Percentiles rank a stretch among this genome's conserved stretches.
Evolutionary conservation across 2,888 invertebrate species (phyloP).

Genomic region (Nephrocerus scutellatus): DNA sequence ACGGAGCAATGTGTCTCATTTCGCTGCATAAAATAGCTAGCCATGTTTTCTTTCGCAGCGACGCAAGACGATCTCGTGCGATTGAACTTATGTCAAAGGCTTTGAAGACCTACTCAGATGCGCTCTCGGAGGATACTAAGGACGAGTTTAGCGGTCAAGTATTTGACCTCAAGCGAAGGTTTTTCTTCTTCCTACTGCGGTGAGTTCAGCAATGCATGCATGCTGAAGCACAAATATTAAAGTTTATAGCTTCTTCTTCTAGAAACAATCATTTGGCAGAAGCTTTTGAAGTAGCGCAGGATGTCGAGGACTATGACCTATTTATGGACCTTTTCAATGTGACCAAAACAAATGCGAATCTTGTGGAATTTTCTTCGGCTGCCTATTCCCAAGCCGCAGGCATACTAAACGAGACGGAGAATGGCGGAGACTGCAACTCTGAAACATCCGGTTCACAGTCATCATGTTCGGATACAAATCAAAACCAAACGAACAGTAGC

Average conservation of each 20-base stretch:
- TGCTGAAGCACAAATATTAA: not conserved
- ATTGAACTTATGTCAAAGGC: constrained; percentile 64
- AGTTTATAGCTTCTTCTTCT: constrained; percentile 12
- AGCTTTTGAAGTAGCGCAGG: constrained; percentile 77
- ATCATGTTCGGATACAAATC: constrained; percentile 54
- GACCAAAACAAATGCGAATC: constrained; percentile 56
- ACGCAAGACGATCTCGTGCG: constrained; percentile 34
- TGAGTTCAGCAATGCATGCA: constrained; percentile 35
- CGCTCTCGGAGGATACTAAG: constrained; percentile 60
- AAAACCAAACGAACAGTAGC: constrained; percentile 19
- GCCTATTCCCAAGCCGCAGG: constrained; percentile 61
- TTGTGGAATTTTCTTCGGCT: constrained; percentile 57
- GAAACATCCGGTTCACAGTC: constrained; percentile 67
- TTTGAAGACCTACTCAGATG: constrained; percentile 69
- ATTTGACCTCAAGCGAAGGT: constrained; percentile 74
- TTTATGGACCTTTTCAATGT: constrained; percentile 77
- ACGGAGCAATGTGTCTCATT: constrained; percentile 67
- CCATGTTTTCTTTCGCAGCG: constrained; percentile 48
- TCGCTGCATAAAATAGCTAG: constrained; percentile 68
- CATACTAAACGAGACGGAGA: constrained; percentile 39
- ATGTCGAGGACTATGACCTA: constrained; percentile 77
- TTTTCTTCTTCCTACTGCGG: constrained; percentile 81
- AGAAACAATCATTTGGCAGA: constrained; percentile 70
- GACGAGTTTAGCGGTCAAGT: constrained; percentile 71
- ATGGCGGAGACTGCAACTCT: constrained; percentile 43